Base-by-base conservation (phyloP, 1,140 invertebrate species). In the Aphaenogaster rudis region DNA sequence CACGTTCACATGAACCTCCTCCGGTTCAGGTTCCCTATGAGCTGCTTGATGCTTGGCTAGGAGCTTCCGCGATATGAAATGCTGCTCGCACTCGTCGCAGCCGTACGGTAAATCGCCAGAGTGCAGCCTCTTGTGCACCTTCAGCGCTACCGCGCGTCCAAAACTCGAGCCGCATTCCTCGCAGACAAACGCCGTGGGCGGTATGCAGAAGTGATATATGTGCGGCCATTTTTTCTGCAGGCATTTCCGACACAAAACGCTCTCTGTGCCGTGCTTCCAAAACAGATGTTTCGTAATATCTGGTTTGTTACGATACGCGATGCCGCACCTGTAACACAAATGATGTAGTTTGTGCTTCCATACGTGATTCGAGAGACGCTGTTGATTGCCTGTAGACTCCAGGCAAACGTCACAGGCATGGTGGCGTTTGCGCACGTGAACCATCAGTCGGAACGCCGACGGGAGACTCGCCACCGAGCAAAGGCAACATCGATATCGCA, bases 231-330 rank as follows among this genome's bases (percentile, higher is more conserved):
- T 98, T 92, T 98, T 98, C 88, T 98, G 97, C 5, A 98, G 93
- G 94, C 98, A 98, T 92, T 96, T 97, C 94, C 98, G 98, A 93
- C 98, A 98, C 5, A 97, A 94, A 2, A 98, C 97, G 95, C 98
- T 98, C 93, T 98, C 98, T 5, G 98, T 98, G 15, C 98, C 98
- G 94, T 98, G 98, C 93, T 98, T 98, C 98, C 98, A 98, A 93
- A 98, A 98, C 57, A 98, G 94, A 96, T 98, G 98, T 92, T 98
- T 98, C 52, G 97, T 98, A 71, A 98, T 98, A 91, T 98, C 98
- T 57, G 97, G 97, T 94, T 98, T 98, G 94, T 98, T 98, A 74
- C 97, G 96, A 93, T 98, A 98, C 5, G 98, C 97, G 88, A 98
- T 98, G 39, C 97, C 97, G 94, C 98, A 98, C 57, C 97, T 96